These are phyloP conservation scores for Venusia cambrica DNA, from an alignment of 2,888 invertebrate genomes.

Conservation along the genomic window DNA sequence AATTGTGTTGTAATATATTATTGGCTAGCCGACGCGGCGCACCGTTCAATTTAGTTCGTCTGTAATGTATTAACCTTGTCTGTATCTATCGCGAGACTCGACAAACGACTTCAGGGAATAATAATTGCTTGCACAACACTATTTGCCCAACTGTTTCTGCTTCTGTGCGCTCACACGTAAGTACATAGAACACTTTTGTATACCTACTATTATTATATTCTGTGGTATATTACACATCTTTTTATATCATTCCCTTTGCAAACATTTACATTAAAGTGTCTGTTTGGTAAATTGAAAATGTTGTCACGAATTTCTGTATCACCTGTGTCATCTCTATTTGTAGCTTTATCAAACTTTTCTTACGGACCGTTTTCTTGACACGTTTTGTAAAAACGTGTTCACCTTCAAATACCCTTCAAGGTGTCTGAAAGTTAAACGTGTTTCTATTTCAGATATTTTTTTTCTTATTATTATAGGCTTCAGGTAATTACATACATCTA, in stretches of 20 bases:
- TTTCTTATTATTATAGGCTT: too few species aligned
- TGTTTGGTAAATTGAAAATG: conserved; percentile 14
- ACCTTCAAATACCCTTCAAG: conserved; percentile 53
- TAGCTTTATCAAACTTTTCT: conserved; percentile 8
- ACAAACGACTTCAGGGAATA: conserved; percentile 38
- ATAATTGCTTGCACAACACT: conserved; percentile 55
- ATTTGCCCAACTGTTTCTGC: conserved; percentile 49
- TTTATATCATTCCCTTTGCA: conserved; percentile 11
- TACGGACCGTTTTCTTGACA: neutral
- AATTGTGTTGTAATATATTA: conserved; percentile 19
- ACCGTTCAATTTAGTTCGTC: conserved; percentile 44
- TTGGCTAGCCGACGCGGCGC: conserved; percentile 35
- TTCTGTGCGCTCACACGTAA: conserved; percentile 24
- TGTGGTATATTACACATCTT: too few species aligned
- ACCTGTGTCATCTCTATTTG: conserved; percentile 23
- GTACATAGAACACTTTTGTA: conserved; percentile 13
- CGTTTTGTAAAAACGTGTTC: conserved; percentile 26
- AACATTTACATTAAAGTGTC: conserved; percentile 14
- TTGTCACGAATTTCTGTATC: conserved; percentile 7
- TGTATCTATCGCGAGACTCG: conserved; percentile 34
- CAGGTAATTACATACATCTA: too few species aligned
- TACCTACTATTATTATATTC: too few species aligned
- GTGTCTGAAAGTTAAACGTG: conserved; percentile 15
- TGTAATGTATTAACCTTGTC: conserved; percentile 58
- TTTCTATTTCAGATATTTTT: too few species aligned